Conservation (phyloP, 2,888 invertebrate species). For the Mongoloraphidia duomilia region DNA sequence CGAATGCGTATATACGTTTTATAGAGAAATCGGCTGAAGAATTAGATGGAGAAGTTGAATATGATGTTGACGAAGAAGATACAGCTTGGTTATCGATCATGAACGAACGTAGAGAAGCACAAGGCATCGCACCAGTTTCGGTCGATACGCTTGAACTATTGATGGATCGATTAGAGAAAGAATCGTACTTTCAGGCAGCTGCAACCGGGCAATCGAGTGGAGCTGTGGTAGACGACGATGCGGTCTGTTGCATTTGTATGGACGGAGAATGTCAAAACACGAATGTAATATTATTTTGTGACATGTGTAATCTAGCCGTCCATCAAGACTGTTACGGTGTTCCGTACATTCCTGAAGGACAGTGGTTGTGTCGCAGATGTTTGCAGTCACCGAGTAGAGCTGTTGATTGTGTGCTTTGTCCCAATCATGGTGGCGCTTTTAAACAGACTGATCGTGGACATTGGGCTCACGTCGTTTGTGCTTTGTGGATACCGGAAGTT, state of each 20-base stretch:
- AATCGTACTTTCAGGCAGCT: slow-evolving; percentile 82
- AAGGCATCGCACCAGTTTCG: slow-evolving; percentile 59
- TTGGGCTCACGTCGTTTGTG: slow-evolving; percentile 99
- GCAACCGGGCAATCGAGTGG: slow-evolving; percentile 52
- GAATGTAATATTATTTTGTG: slow-evolving; percentile 97
- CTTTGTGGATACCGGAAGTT: slow-evolving; percentile 97
- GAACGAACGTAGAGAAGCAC: slow-evolving; percentile 66
- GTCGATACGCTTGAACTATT: slow-evolving; percentile 86
- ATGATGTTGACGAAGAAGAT: slow-evolving; percentile 97
- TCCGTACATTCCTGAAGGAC: slow-evolving; percentile 42
- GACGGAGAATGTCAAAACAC: slow-evolving; percentile 98
- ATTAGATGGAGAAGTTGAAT: slow-evolving; percentile 84
- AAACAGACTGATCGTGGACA: slow-evolving; percentile 92
- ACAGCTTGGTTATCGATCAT: slow-evolving; percentile 84
- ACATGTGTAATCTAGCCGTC: slow-evolving; percentile 98
- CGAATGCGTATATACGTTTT: slow-evolving; percentile 82
- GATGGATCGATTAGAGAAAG: slow-evolving; percentile 96
- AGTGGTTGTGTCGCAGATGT: slow-evolving; percentile 94
- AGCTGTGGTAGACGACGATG: slow-evolving; percentile 88
- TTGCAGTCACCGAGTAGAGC: slow-evolving; percentile 90
- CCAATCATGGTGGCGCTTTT: slow-evolving; percentile 95
- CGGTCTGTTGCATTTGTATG: slow-evolving; percentile 97
- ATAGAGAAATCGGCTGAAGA: slow-evolving; percentile 92
- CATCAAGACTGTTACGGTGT: slow-evolving; percentile 99
- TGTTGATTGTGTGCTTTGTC: slow-evolving; percentile 95